Conservation (phyloP, 2,113 vertebrate species). For the Pitta sordida region DNA sequence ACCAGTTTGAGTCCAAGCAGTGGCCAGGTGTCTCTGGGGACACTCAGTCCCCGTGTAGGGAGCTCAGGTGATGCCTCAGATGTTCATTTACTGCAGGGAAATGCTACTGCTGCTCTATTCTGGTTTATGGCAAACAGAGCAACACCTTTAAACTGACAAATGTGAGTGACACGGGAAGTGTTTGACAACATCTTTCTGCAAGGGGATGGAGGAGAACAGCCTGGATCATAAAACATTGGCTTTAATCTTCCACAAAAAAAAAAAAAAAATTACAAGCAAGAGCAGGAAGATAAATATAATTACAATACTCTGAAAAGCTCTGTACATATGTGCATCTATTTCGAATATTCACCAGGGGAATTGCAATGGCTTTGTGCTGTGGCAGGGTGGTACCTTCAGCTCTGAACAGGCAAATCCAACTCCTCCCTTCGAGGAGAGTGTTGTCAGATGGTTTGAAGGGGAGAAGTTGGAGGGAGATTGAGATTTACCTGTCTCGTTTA, state of each 20-base stretch:
- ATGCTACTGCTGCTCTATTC: background rate
- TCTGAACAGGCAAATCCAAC: background rate
- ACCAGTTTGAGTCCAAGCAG: background rate
- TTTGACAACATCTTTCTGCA: background rate
- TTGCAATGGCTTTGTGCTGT: background rate
- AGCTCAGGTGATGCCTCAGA: background rate
- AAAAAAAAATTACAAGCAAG: background rate
- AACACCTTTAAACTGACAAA: constrained; percentile 18
- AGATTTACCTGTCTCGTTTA: background rate
- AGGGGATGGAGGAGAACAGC: background rate
- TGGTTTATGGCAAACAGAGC: background rate
- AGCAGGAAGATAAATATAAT: constrained; percentile 42
- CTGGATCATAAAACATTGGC: background rate
- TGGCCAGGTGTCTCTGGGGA: background rate
- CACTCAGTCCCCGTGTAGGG: rapidly evolving
- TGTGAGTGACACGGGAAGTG: background rate
- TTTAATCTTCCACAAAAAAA: background rate
- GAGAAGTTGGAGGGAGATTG: rapidly evolving
- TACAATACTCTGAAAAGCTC: background rate
- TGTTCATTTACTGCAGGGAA: background rate
- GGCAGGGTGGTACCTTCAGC: background rate
- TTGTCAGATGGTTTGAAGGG: background rate
- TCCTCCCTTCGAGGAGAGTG: rapidly evolving
- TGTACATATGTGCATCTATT: background rate
- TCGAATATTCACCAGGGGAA: background rate